A percentile compares a stretch with the other conserved stretches of the same genome.
Evolutionary conservation across 2,113 vertebrate species (phyloP).

Genomic region (Grantiella picta): DNA sequence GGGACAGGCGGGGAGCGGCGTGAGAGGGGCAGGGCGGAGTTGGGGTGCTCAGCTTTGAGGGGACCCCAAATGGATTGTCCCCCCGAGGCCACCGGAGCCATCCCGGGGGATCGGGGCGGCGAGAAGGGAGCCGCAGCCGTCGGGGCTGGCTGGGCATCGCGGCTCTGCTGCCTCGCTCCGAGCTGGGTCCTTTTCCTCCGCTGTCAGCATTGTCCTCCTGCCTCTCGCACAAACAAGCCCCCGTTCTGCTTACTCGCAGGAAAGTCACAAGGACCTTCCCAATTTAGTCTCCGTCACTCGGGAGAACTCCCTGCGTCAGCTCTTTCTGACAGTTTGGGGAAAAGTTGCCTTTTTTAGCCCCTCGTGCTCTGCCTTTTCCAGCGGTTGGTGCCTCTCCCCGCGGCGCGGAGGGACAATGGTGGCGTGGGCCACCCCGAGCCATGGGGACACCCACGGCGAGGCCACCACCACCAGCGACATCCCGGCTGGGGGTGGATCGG

Average conservation of each 20-base stretch:
- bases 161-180: neutral
- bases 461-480: rapidly evolving
- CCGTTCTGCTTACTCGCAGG: slow-evolving; percentile 64
- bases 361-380: neutral
- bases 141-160: neutral
- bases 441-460: rapidly evolving
- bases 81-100: rapidly evolving
- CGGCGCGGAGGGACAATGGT: rapidly evolving
- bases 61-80: neutral
- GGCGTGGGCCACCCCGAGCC: rapidly evolving
- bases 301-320: slow-evolving; percentile 64
- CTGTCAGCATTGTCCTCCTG: slow-evolving; percentile 70
- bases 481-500: neutral
- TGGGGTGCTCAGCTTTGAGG: rapidly evolving
- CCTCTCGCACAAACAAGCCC: slow-evolving; percentile 49
- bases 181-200: slow-evolving; percentile 57
- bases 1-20: rapidly evolving
- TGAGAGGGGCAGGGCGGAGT: neutral
- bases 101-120: rapidly evolving
- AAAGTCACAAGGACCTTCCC: slow-evolving; percentile 75
- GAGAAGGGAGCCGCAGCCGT: neutral
- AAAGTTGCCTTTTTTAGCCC: slow-evolving; percentile 49
- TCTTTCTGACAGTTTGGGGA: slow-evolving; percentile 58
- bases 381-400: neutral
- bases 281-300: slow-evolving; percentile 66